Evolutionary conservation across 1,140 invertebrate species (phyloP).

Genomic region (Cydia strobilella): DNA sequence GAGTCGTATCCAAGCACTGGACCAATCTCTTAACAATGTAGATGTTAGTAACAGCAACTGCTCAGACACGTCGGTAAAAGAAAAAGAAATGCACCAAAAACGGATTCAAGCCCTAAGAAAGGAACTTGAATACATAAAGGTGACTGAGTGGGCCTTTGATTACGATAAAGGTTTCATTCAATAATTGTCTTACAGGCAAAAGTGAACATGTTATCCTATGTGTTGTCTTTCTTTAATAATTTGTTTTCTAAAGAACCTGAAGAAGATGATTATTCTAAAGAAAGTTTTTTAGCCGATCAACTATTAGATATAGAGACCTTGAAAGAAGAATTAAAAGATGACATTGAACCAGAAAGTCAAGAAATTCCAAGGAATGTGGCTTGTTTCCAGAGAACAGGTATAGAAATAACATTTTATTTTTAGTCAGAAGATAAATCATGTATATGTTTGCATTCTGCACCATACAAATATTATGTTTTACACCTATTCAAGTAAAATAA

Average conservation of each 20-base stretch:
- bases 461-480: no score
- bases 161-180: constrained; percentile 72
- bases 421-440: not conserved
- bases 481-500: no score
- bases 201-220: constrained; percentile 60
- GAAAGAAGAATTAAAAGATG: constrained; percentile 45
- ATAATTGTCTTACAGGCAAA: constrained; percentile 40
- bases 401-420: not conserved
- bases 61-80: constrained; percentile 65
- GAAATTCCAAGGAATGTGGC: constrained; percentile 46
- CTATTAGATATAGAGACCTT: constrained; percentile 59
- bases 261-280: constrained; percentile 55
- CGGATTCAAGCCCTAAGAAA: constrained; percentile 83
- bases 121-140: constrained; percentile 84
- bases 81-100: constrained; percentile 80
- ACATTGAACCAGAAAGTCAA: constrained; percentile 26
- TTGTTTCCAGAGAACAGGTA: constrained; percentile 69
- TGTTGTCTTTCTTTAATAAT: constrained; percentile 57
- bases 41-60: constrained; percentile 56
- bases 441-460: no score
- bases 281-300: constrained; percentile 65
- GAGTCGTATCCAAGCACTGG: constrained; percentile 62
- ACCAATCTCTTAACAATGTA: constrained; percentile 63
- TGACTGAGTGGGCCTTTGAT: constrained; percentile 86
- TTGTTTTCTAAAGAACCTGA: constrained; percentile 47